These are phyloP conservation scores for Lates calcarifer DNA, from an alignment of 2,113 vertebrate genomes.

Conservation along the genomic window DNA sequence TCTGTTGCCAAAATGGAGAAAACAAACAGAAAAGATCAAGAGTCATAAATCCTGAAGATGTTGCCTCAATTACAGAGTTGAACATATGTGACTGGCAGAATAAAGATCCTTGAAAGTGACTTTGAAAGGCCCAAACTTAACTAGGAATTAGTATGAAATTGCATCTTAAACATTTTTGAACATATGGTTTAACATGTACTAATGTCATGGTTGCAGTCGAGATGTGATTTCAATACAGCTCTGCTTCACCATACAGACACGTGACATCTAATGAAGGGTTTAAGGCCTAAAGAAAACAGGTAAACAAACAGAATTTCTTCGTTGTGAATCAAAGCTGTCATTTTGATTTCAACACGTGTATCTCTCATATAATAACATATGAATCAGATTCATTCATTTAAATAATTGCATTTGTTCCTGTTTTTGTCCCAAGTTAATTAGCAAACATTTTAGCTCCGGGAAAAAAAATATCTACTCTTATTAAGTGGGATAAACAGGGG, in stretches of 20 bases:
- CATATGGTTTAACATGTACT: conserved; percentile 40
- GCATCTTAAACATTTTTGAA: conserved; percentile 21
- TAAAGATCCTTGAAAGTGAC: conserved; percentile 50
- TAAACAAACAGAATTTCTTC: conserved; percentile 21
- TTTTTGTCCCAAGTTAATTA: conserved; percentile 69
- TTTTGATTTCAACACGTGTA: conserved; percentile 36
- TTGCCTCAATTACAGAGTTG: conserved; percentile 1
- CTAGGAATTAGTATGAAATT: background rate
- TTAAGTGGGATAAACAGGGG: conserved; percentile 65
- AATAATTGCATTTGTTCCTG: conserved; percentile 67
- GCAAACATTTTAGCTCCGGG: conserved; percentile 51
- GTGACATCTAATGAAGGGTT: conserved; percentile 31
- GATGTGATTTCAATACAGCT: conserved; percentile 25
- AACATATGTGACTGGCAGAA: conserved; percentile 1
- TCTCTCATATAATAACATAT: conserved; percentile 37
- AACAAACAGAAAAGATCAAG: conserved; percentile 39
- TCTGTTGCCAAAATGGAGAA: conserved; percentile 40
- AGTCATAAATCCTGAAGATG: conserved; percentile 32
- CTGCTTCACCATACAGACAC: conserved; percentile 47
- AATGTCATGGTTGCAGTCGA: background rate
- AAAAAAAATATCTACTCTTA: conserved; percentile 33
- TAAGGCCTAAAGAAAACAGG: conserved; percentile 29
- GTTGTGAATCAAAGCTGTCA: background rate
- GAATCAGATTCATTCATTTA: conserved; percentile 60
- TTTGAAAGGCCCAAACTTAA: conserved; percentile 36